Evolutionary conservation across 1,140 invertebrate species (phyloP).

Genomic region (Solenopsis fugax): DNA sequence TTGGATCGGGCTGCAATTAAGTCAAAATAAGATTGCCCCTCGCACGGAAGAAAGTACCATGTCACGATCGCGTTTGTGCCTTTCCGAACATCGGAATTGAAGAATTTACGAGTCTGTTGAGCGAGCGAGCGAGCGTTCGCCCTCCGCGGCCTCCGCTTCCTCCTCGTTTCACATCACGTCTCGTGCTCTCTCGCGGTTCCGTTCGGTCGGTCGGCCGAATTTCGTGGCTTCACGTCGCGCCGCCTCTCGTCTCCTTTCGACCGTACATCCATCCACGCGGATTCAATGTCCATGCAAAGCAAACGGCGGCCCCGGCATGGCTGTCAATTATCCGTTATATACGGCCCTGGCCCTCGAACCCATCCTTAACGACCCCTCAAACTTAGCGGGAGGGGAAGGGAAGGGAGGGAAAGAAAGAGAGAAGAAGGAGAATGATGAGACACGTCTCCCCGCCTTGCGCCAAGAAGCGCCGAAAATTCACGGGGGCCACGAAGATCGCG

Average conservation of each 20-base stretch:
- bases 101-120: constrained; percentile 75
- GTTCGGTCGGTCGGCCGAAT: constrained; percentile 64
- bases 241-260: constrained; percentile 71
- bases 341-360: constrained; percentile 83
- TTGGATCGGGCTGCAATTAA: constrained; percentile 63
- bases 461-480: constrained; percentile 68
- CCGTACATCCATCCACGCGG: constrained; percentile 74
- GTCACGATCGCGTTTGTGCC: constrained; percentile 61
- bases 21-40: constrained; percentile 47
- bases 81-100: constrained; percentile 71
- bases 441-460: constrained; percentile 10
- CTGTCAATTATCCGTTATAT: constrained; percentile 86
- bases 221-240: constrained; percentile 65
- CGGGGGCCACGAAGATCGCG: constrained; percentile 59
- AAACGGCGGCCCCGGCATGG: constrained; percentile 80
- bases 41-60: neutral
- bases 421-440: constrained; percentile 35
- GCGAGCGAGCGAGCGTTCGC: constrained; percentile 58
- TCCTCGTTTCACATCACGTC: constrained; percentile 44
- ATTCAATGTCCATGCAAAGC: constrained; percentile 86
- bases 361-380: constrained; percentile 82
- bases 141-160: constrained; percentile 54
- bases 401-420: neutral
- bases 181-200: constrained; percentile 51
- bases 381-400: constrained; percentile 48